phyloP scores from a whole-genome alignment of 2,113 vertebrate genomes.

The Nothobranchius furzeri region DNA sequence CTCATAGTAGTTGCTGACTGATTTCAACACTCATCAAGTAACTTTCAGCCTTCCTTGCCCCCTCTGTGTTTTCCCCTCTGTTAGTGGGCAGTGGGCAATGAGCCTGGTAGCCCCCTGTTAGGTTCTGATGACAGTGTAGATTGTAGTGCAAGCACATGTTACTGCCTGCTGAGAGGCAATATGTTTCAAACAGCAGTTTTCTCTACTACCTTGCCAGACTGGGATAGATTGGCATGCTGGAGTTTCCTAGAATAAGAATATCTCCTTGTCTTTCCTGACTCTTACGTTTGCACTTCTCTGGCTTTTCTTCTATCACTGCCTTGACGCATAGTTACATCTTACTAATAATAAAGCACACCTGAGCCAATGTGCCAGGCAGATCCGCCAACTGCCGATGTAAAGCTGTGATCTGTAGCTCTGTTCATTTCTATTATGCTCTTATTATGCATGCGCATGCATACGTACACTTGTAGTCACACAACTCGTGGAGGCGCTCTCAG shows the following conservation, averaged over 20 bases:
- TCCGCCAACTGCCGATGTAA: constrained; percentile 29
- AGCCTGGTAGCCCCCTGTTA: constrained; percentile 46
- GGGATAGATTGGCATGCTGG: constrained; percentile 37
- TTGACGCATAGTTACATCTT: constrained; percentile 43
- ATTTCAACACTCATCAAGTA: constrained; percentile 38
- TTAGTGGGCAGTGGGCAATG: constrained; percentile 40
- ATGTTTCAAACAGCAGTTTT: constrained; percentile 44
- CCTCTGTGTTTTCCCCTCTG: constrained; percentile 11
- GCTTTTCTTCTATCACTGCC: constrained; percentile 32
- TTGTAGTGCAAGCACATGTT: constrained; percentile 65
- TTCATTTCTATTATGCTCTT: constrained; percentile 46
- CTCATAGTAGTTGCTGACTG: constrained; percentile 19
- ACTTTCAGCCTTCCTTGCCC: constrained; percentile 16
- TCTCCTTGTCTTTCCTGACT: constrained; percentile 25
- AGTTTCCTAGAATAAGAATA: constrained; percentile 54
- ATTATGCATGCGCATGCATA: constrained; percentile 7
- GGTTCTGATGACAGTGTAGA: constrained; percentile 66
- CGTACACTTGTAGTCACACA: constrained; percentile 27
- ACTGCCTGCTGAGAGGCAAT: constrained; percentile 59
- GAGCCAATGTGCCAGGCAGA: constrained; percentile 30
- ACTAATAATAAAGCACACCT: constrained; percentile 49
- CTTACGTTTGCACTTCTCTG: constrained; percentile 17
- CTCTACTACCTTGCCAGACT: constrained; percentile 52
- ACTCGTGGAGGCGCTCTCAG: constrained; percentile 30
- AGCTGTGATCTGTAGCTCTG: constrained; percentile 30